Evolutionary conservation across 2,113 vertebrate species (phyloP), one percentile per base, ranked within the genome.

Genomic region (Fulmarus glacialis): DNA sequence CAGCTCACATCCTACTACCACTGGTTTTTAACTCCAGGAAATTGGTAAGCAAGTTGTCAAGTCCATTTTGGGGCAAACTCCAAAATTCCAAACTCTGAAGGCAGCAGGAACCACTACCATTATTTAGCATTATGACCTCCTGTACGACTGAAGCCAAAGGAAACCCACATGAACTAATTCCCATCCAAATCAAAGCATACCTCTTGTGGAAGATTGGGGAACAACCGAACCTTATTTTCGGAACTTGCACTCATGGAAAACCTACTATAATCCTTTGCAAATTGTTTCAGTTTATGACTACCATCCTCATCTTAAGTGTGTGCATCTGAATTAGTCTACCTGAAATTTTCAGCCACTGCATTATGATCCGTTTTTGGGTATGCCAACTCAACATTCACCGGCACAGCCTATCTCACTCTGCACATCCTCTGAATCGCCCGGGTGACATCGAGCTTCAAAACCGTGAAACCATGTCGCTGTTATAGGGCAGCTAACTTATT

Each of bases 391-490:
- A 34, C 11, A 11, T 19, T 59, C 71, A 38, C n/a, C 40, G 47
- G 24, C 29, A 8, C 3, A 18, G 3, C n/a, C 70, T 22, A 3
- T 4, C 19, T 47, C 48, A 29, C 67, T 34, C 59, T 43, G 24
- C 66, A 48, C 72, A 36, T 12, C 13, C 63, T 50, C 73, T 36
- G 62, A 92, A 21, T 58, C 48, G 13, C 78, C 43, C 1, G 1
- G 8, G 23, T 36, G 58, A 3, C 22, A 22, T 3, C 8, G 2
- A 34, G 20, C 63, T 48, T 78, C 59, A 53, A 15, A 81, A n/a
- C 0, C n/a, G n/a, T 22, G 52, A 62, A 78, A 36, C 12, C 20
- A 40, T 0, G 1, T 7, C n/a, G 23, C 52, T 66, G 21, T 42
- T 53, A 53, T 0, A 43, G 24, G 1, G 5, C 24, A 88, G 62